Evolutionary conservation across 2,888 invertebrate species (phyloP).

Genomic region (Acheta domesticus): DNA sequence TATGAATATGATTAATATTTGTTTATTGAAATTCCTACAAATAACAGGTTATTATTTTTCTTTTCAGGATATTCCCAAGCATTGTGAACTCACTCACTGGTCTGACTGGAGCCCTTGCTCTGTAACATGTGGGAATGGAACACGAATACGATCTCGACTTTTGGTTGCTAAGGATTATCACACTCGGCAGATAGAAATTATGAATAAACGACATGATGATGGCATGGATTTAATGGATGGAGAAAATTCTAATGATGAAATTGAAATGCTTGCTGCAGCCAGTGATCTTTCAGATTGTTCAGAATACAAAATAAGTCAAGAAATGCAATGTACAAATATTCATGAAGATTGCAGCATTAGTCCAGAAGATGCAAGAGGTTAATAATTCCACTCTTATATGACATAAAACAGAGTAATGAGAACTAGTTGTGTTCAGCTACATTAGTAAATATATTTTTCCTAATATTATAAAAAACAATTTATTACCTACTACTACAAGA

Average conservation of each 20-base stretch:
- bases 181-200: slow-evolving; percentile 40
- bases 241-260: slow-evolving; percentile 39
- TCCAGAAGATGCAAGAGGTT: slow-evolving; percentile 44
- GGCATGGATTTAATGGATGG: slow-evolving; percentile 47
- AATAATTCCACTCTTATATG: neutral
- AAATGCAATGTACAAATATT: neutral
- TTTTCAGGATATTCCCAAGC: slow-evolving; percentile 18
- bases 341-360: slow-evolving; percentile 2
- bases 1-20: no score
- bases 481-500: no score
- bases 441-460: neutral
- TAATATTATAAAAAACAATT: no score
- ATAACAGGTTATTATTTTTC: neutral
- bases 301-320: neutral
- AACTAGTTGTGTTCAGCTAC: slow-evolving; percentile 43
- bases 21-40: no score
- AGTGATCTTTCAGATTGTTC: neutral
- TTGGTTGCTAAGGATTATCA: slow-evolving; percentile 38
- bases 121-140: slow-evolving; percentile 56
- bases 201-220: slow-evolving; percentile 43
- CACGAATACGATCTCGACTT: slow-evolving; percentile 58
- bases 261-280: neutral
- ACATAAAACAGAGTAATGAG: slow-evolving; percentile 49
- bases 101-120: slow-evolving; percentile 49
- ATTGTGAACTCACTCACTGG: slow-evolving; percentile 51